phyloP scores from a whole-genome alignment of 2,797 vertebrate species.

The Syngnathus acus region DNA sequence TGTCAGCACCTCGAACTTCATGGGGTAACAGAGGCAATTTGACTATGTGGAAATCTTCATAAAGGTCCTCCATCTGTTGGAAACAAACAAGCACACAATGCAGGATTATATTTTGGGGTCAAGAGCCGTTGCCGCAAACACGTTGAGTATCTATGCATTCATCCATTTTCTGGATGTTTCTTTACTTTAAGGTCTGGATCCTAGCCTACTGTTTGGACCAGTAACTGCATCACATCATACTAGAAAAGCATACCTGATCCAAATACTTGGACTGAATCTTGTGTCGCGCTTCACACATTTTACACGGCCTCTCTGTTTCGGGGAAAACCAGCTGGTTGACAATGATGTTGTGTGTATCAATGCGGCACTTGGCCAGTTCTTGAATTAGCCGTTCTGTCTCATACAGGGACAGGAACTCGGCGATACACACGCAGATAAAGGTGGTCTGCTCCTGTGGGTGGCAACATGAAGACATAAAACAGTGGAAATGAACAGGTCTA shows the following conservation, averaged over 20 bases:
- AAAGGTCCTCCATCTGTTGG: conserved; percentile 89
- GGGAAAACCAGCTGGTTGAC: conserved; percentile 95
- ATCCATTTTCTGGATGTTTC: not conserved
- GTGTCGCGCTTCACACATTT: conserved; percentile 92
- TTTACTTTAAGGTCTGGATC: not conserved
- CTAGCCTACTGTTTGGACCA: not conserved
- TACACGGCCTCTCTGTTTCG: conserved; percentile 79
- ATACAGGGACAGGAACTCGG: conserved; percentile 90
- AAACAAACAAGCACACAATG: not conserved
- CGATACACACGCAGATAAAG: conserved; percentile 93
- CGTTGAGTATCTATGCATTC: not conserved
- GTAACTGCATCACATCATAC: not conserved
- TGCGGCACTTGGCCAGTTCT: conserved; percentile 91
- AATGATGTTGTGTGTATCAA: conserved; percentile 94
- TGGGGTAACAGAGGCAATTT: conserved; percentile 91
- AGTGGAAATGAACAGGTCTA: too few relatives aligned
- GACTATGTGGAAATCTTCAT: conserved; percentile 94
- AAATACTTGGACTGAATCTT: conserved; percentile 97
- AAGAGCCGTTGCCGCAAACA: not conserved
- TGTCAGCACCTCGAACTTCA: conserved; percentile 86
- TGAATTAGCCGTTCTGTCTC: conserved; percentile 93
- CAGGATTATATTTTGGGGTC: not conserved
- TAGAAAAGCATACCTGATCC: conserved; percentile 76
- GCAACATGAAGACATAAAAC: not conserved
- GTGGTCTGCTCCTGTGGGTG: conserved; percentile 84